A percentile compares a stretch with the other conserved stretches of the same genome.
These are phyloP conservation scores for Zonitis immaculata DNA, from an alignment of 2,888 invertebrate genomes.

Conservation along the genomic window DNA sequence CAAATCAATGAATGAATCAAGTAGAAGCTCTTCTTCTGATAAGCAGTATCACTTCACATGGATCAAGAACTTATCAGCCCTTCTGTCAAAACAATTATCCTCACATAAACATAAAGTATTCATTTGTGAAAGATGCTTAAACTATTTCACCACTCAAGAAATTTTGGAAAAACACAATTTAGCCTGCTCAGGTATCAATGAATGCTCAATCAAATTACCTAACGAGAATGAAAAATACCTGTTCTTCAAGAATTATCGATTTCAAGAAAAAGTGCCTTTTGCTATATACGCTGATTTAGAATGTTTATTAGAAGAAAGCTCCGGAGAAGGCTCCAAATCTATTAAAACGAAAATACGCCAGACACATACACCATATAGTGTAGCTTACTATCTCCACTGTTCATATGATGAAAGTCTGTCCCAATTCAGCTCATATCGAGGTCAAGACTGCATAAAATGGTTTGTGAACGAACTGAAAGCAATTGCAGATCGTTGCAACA, in stretches of 20 bases:
- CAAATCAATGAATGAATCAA: neutral
- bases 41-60: conserved; percentile 22
- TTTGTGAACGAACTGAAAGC: conserved; percentile 7
- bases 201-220: conserved; percentile 10
- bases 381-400: conserved; percentile 28
- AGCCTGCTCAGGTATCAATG: conserved; percentile 15
- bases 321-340: neutral
- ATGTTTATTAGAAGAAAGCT: conserved; percentile 7
- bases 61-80: conserved; percentile 21
- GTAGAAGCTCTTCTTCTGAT: too few relatives aligned
- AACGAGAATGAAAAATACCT: conserved; percentile 7
- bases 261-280: conserved; percentile 16
- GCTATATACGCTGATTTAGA: conserved; percentile 25
- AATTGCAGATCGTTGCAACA: neutral
- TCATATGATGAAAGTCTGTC: conserved; percentile 21
- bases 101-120: conserved; percentile 7
- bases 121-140: conserved; percentile 22
- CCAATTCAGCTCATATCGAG: conserved; percentile 14
- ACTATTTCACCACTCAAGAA: conserved; percentile 10
- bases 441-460: conserved; percentile 16
- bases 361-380: conserved; percentile 22
- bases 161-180: conserved; percentile 4
- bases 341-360: conserved; percentile 19
- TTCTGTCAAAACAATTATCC: conserved; percentile 12
- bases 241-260: conserved; percentile 13